phyloP scores from a whole-genome alignment of 2,113 vertebrate genomes.

The Euleptes europaea region DNA sequence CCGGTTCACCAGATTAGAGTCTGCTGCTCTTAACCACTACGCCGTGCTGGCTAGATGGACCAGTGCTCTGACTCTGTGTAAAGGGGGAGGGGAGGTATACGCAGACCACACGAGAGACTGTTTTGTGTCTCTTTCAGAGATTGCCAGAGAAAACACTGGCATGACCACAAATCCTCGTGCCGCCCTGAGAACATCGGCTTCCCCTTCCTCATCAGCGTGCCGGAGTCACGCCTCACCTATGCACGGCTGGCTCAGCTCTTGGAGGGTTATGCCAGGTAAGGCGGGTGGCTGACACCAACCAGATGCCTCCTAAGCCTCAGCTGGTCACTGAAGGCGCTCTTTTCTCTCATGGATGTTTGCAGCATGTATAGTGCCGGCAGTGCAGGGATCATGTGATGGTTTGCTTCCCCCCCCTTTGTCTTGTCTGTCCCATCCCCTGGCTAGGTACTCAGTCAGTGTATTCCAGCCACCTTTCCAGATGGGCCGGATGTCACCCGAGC shows the following conservation, averaged over 20 bases:
- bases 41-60: too few relatives aligned
- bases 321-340: too few relatives aligned
- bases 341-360: background rate
- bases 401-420: background rate
- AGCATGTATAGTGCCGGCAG: background rate
- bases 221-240: constrained; percentile 90
- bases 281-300: background rate
- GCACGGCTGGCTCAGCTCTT: constrained; percentile 89
- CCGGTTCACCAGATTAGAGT: too few relatives aligned
- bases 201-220: constrained; percentile 94
- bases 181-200: constrained; percentile 92
- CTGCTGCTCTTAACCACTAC: too few relatives aligned
- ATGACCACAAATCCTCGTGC: constrained; percentile 88
- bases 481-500: constrained; percentile 86
- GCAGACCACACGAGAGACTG: background rate
- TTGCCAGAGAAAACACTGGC: constrained; percentile 95
- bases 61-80: too few relatives aligned
- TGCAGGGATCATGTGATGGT: background rate
- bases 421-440: background rate
- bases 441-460: constrained; percentile 92
- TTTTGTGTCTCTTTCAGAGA: constrained; percentile 68
- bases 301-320: background rate
- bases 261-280: constrained; percentile 93
- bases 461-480: constrained; percentile 96
- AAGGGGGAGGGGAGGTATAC: fast-evolving